phyloP scores from a whole-genome alignment of 1,140 invertebrate genomes.

The Bombus waltoni region DNA sequence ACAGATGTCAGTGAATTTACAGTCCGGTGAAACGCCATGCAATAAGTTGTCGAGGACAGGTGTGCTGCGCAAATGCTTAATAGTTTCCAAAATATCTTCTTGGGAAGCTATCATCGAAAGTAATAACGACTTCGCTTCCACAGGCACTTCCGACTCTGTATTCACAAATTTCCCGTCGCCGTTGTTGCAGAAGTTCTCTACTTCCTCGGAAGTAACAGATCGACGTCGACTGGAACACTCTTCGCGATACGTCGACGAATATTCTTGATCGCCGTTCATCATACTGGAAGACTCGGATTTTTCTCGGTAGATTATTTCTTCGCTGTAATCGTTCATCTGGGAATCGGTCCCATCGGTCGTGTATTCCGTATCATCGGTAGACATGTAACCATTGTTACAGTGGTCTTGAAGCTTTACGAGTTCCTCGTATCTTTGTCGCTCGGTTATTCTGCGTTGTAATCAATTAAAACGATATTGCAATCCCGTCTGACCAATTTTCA shows the following conservation, averaged over 20 bases:
- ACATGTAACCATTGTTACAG: constrained; percentile 55
- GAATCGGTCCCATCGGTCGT: constrained; percentile 60
- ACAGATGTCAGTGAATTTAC: constrained; percentile 60
- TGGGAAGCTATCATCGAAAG: constrained; percentile 75
- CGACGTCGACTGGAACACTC: constrained; percentile 41
- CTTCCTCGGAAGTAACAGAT: constrained; percentile 58
- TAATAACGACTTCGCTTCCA: constrained; percentile 68
- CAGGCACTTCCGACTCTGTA: constrained; percentile 57
- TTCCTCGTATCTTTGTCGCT: constrained; percentile 52
- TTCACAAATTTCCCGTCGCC: constrained; percentile 57
- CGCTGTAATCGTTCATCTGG: constrained; percentile 72
- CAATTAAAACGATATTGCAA: not conserved
- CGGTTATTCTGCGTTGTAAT: constrained; percentile 20
- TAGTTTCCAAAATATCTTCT: constrained; percentile 73
- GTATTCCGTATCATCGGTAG: constrained; percentile 63
- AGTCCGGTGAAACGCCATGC: constrained; percentile 65
- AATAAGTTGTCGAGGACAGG: constrained; percentile 76
- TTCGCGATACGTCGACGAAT: constrained; percentile 34
- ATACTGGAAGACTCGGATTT: constrained; percentile 48
- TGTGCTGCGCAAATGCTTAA: constrained; percentile 74
- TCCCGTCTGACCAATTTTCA: not conserved
- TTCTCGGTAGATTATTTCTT: constrained; percentile 59
- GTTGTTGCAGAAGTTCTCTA: constrained; percentile 60
- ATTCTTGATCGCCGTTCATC: constrained; percentile 58
- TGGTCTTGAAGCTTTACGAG: constrained; percentile 25